Percentiles rank a stretch among this genome's conserved stretches.
These are phyloP conservation scores for Tetraneura akinire DNA, from an alignment of 1,140 invertebrate genomes.

Conservation along the genomic window DNA sequence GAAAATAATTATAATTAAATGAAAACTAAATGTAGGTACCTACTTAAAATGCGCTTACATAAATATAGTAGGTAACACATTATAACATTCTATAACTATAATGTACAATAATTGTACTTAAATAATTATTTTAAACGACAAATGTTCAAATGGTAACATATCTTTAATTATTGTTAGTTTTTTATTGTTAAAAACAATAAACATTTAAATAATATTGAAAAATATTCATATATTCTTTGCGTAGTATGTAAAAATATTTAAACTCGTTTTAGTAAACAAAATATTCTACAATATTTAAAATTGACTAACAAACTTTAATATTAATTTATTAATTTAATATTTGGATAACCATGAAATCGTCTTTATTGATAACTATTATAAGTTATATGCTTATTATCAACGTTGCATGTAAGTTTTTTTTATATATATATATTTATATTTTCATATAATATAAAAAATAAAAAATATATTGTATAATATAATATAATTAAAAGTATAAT, in stretches of 20 bases:
- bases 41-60: too few species aligned
- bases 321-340: neutral
- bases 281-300: too few species aligned
- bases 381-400: slow-evolving; percentile 17
- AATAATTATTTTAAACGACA: slow-evolving; percentile 31
- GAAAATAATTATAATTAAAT: too few species aligned
- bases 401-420: slow-evolving; percentile 14
- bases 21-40: too few species aligned
- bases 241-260: too few species aligned
- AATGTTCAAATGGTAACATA: slow-evolving; percentile 15
- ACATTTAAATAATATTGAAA: neutral
- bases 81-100: neutral
- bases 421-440: too few species aligned
- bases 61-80: too few species aligned
- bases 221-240: neutral
- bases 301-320: too few species aligned
- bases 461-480: too few species aligned
- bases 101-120: neutral
- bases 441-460: too few species aligned
- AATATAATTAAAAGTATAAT: too few species aligned
- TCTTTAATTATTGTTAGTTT: too few species aligned
- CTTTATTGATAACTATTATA: neutral
- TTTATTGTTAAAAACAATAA: neutral
- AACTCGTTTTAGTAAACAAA: neutral
- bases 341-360: slow-evolving; percentile 11